Percentiles rank a stretch among this genome's conserved stretches.
phyloP scores from a whole-genome alignment of 2,113 vertebrate species.

The Haemorhous mexicanus region DNA sequence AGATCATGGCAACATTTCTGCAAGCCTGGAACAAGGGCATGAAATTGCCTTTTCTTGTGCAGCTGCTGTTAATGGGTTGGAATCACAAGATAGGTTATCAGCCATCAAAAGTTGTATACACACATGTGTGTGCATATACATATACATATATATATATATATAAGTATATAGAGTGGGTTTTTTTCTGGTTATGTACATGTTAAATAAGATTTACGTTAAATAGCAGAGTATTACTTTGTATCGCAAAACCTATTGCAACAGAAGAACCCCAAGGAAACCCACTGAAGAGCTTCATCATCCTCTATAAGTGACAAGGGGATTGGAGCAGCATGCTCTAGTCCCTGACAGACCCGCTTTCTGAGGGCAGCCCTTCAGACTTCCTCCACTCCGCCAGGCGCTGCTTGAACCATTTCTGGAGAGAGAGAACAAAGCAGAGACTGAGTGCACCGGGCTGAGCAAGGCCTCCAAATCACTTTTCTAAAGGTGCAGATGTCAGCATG shows the following conservation, averaged over 20 bases:
- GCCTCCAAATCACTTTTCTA: not conserved
- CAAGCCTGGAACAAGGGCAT: not conserved
- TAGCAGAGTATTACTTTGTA: slow-evolving; percentile 58
- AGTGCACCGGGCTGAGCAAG: not conserved
- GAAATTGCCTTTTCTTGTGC: not conserved
- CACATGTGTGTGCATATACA: not conserved
- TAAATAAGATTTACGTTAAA: slow-evolving; percentile 72
- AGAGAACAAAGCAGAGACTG: not conserved
- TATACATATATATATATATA: not conserved
- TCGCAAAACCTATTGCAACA: slow-evolving; percentile 42
- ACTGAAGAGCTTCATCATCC: not conserved
- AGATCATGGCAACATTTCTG: not conserved
- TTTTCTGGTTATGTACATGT: slow-evolving; percentile 65
- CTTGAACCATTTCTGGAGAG: slow-evolving; percentile 89
- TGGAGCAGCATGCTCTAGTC: slow-evolving; percentile 67
- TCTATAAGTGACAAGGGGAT: not conserved
- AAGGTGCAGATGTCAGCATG: not conserved
- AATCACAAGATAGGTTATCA: not conserved
- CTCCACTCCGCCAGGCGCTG: slow-evolving; percentile 88
- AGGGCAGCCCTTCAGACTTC: slow-evolving; percentile 87
- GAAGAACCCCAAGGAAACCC: not conserved
- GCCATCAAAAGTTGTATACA: not conserved
- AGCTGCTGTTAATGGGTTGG: not conserved
- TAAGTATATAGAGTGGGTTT: not conserved
- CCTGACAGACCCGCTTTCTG: slow-evolving; percentile 85